Conservation (phyloP, 2,888 invertebrate species). For the Rhogogaster chlorosoma region DNA sequence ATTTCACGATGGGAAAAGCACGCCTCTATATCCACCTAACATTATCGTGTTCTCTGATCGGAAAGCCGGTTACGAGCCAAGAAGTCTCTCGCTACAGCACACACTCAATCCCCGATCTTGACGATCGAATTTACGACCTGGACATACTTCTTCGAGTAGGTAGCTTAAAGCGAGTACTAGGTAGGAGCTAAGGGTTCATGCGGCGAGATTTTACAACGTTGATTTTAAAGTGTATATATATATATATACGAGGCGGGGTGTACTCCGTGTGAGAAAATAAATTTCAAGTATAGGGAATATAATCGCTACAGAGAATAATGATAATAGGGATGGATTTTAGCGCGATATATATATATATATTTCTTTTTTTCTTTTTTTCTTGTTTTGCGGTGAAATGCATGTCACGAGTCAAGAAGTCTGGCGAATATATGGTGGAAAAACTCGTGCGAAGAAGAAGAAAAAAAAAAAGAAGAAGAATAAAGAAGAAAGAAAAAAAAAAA, state of each 20-base stretch:
- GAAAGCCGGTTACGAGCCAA: neutral
- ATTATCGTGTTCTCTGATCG: neutral
- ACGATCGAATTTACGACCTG: slow-evolving; percentile 43
- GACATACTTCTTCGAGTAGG: slow-evolving; percentile 24
- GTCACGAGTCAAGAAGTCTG: slow-evolving; percentile 2
- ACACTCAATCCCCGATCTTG: neutral
- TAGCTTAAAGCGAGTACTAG: neutral
- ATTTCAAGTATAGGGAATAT: neutral
- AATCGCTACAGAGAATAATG: neutral
- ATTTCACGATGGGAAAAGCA: too few species aligned
- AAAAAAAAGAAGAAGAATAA: neutral
- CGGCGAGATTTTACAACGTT: slow-evolving; percentile 13
- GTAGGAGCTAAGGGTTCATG: neutral
- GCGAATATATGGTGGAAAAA: neutral
- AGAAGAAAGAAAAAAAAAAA: neutral
- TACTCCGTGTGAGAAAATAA: neutral
- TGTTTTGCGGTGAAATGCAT: neutral
- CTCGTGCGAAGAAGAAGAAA: neutral
- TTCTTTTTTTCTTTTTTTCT: neutral
- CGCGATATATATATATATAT: neutral
- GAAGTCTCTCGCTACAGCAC: neutral
- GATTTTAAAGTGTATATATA: neutral
- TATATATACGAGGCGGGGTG: neutral
- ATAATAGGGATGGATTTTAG: neutral
- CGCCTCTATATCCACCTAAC: neutral